These are phyloP conservation scores for Myodes glareolus DNA, from an alignment of 2,113 vertebrate species.

Conservation along the genomic window DNA sequence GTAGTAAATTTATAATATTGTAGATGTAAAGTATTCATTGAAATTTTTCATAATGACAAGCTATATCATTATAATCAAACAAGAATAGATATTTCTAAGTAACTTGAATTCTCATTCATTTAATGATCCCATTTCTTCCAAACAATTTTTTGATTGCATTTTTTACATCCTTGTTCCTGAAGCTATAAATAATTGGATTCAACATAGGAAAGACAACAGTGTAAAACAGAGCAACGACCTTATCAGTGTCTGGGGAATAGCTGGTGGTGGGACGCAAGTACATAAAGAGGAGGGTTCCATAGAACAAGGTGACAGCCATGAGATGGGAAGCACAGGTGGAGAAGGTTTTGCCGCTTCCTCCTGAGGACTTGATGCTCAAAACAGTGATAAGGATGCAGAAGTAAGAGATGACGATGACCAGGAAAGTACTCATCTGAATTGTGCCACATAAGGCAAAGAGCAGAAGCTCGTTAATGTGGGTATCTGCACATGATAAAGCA, in stretches of 20 bases:
- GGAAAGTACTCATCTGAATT: constrained; percentile 76
- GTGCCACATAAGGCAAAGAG: constrained; percentile 76
- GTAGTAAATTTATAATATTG: background rate
- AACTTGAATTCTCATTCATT: background rate
- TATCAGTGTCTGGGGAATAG: constrained; percentile 61
- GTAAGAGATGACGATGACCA: constrained; percentile 65
- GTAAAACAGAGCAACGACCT: constrained; percentile 75
- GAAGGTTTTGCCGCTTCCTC: constrained; percentile 65
- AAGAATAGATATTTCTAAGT: background rate
- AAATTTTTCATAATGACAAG: background rate
- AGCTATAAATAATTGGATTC: constrained; percentile 83
- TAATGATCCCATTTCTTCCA: background rate
- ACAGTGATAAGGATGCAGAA: constrained; percentile 61
- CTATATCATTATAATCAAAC: background rate
- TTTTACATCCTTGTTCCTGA: constrained; percentile 83
- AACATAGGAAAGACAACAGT: constrained; percentile 80
- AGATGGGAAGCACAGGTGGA: constrained; percentile 81
- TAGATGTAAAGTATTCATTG: no score
- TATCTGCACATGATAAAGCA: constrained; percentile 65
- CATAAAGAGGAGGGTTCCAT: constrained; percentile 76
- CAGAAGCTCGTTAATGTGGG: constrained; percentile 45
- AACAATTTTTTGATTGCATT: constrained; percentile 59
- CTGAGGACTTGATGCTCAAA: constrained; percentile 17
- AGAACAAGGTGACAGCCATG: constrained; percentile 71
- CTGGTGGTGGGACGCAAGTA: constrained; percentile 73